Base-by-base conservation (phyloP, 2,888 invertebrate genomes). In the Clivina fossor region DNA sequence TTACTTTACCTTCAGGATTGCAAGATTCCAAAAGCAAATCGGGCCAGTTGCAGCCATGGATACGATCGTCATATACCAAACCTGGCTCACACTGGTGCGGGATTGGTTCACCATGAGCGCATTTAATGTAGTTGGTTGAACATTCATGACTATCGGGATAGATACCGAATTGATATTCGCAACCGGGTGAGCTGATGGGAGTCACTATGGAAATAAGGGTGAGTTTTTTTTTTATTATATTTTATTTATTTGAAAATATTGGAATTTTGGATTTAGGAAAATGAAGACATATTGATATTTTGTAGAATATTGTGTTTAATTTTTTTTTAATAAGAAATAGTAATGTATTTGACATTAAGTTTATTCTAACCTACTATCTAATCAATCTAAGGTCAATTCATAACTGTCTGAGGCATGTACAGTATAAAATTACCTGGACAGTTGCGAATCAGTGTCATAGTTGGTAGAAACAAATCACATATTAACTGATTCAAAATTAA, bases 31-130 rank as follows among this genome's bases (percentile, higher is more conserved):
- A 77, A 33, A 94, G 79, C 56, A 91, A 85, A 78, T 94, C 94
- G 4, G 94, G 93, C 94, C 94, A 94, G 73, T 93, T 93, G 80
- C 94, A 94, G 44, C 86, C 84, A 70, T 94, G 93, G 57, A 82
- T 90, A 64, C 88, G 84, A 46, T 90, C 87, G 66, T 94, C 93
- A 72, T 93, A 94, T 11, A 86, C 93, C 56, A 94, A 77, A 1
- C 94, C 94, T 0, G 91, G 84, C 48, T 90, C 90, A 73, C 93
- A 94, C 8, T 88, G 84, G 63, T 86, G 82, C 59, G 88, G 86
- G 62, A 85, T 80, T 0, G 92, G 88, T 56, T 88, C 81, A 0
- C 94, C 94, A 69, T 84, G 85, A 2, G 84, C 87, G 68, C 94
- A 94, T 72, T 91, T 93, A 56, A 90, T 78, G 76, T 90, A 94